Percentiles rank a stretch among this genome's conserved stretches.
Evolutionary conservation across 1,140 invertebrate species (phyloP).

Genomic region (Calliphora vicina): DNA sequence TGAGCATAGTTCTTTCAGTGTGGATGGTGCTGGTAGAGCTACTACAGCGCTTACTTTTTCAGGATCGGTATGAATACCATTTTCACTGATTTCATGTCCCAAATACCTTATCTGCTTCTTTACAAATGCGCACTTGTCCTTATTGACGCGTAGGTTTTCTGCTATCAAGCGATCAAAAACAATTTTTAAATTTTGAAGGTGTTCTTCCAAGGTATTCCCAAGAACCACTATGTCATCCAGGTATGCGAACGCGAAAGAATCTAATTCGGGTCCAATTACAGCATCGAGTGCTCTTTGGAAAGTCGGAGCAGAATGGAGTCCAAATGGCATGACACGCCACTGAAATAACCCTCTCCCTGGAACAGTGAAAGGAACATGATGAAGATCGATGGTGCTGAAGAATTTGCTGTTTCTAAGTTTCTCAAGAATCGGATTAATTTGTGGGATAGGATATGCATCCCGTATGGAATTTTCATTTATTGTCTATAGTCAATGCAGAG

Average conservation of each 20-base stretch:
- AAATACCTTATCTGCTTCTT: conserved; percentile 44
- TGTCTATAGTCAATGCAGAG: too few relatives aligned
- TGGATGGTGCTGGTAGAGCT: conserved; percentile 48
- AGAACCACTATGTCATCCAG: conserved; percentile 41
- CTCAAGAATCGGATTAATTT: too few relatives aligned
- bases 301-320: conserved; percentile 62
- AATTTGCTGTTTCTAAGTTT: too few relatives aligned
- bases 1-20: conserved; percentile 49
- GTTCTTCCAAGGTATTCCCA: conserved; percentile 53
- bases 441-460: too few relatives aligned
- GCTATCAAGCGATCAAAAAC: conserved; percentile 37
- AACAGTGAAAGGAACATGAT: too few relatives aligned
- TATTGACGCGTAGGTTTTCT: conserved; percentile 39
- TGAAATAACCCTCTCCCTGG: too few relatives aligned
- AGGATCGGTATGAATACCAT: background rate
- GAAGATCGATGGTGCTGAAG: too few relatives aligned
- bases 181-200: conserved; percentile 51
- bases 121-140: conserved; percentile 52
- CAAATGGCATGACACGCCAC: too few relatives aligned
- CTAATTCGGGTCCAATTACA: background rate
- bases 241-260: conserved; percentile 53
- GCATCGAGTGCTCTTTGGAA: conserved; percentile 41
- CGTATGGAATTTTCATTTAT: too few relatives aligned
- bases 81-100: conserved; percentile 47
- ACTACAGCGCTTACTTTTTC: conserved; percentile 44